Percentiles rank a stretch among this genome's conserved stretches.
phyloP scores from a whole-genome alignment of 2,113 vertebrate genomes.

The Colistium nudipinnis region DNA sequence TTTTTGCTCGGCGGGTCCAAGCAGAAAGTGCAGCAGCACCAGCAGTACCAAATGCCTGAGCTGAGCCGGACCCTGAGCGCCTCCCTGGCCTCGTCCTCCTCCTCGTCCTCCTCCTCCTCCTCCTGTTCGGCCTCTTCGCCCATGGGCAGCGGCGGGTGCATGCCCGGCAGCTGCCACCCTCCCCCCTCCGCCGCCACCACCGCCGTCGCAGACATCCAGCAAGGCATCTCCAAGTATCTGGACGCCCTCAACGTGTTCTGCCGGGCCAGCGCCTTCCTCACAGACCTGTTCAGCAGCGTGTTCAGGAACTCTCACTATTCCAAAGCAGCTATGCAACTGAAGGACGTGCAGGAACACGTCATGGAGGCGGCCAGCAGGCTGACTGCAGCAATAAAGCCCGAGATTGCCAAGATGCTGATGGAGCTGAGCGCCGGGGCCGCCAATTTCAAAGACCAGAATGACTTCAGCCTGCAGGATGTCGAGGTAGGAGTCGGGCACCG shows the following conservation, averaged over 20 bases:
- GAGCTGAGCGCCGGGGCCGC: slow-evolving; percentile 95
- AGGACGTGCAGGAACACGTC: slow-evolving; percentile 99
- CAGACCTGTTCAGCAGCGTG: slow-evolving; percentile 97
- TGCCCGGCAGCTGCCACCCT: slow-evolving; percentile 80
- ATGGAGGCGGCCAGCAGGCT: slow-evolving; percentile 97
- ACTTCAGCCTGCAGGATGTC: slow-evolving; percentile 98
- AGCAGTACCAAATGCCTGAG: slow-evolving; percentile 95
- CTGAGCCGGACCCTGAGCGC: slow-evolving; percentile 93
- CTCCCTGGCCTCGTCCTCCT: slow-evolving; percentile 86
- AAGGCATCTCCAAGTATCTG: slow-evolving; percentile 99
- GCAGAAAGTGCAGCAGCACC: slow-evolving; percentile 99
- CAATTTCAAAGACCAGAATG: slow-evolving; percentile 97
- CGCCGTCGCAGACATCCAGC: slow-evolving; percentile 97
- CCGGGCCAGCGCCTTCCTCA: slow-evolving; percentile 96
- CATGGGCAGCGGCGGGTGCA: slow-evolving; percentile 75
- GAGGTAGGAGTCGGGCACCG: slow-evolving; percentile 83
- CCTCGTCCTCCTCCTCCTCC: slow-evolving; percentile 84
- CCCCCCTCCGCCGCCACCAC: slow-evolving; percentile 84
- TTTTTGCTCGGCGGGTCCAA: slow-evolving; percentile 99
- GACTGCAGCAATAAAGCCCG: slow-evolving; percentile 98
- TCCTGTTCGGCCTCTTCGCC: slow-evolving; percentile 84
- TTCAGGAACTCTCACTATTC: slow-evolving; percentile 98
- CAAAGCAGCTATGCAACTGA: slow-evolving; percentile 99
- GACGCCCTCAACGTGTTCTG: slow-evolving; percentile 98
- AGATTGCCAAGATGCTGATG: slow-evolving; percentile 99